Conservation (phyloP, 2,113 vertebrate genomes). For the Actenoides hombroni region DNA sequence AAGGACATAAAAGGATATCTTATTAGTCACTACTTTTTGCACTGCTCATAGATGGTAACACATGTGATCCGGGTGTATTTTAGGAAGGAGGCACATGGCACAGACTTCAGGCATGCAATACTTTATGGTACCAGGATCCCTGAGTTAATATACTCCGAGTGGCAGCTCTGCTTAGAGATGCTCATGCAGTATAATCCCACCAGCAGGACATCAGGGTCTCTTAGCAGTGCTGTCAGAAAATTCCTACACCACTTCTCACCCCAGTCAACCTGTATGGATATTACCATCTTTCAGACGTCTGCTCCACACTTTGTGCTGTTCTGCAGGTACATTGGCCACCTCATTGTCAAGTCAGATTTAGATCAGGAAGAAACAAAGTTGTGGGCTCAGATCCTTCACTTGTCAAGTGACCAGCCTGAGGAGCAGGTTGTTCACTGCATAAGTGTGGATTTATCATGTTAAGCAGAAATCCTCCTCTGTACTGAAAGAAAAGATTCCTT, state of each 20-base stretch:
- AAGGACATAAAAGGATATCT: background rate
- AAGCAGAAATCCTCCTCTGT: background rate
- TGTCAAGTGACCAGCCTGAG: background rate
- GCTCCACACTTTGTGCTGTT: background rate
- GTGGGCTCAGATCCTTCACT: background rate
- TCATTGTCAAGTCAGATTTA: background rate
- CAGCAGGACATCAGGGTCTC: background rate
- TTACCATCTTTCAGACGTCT: background rate
- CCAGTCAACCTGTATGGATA: too few relatives aligned
- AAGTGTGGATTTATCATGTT: background rate
- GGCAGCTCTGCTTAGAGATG: background rate
- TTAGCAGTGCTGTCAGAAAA: background rate
- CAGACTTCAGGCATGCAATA: background rate
- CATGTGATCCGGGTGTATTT: background rate
- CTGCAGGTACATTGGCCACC: background rate
- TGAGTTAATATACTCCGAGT: background rate
- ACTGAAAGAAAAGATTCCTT: background rate
- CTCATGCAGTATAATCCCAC: background rate
- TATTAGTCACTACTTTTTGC: background rate
- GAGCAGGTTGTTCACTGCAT: background rate
- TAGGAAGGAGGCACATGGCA: background rate
- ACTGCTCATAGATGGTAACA: background rate
- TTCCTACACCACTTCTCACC: background rate
- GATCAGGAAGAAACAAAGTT: background rate
- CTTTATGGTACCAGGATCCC: background rate